Conservation (phyloP, 2,113 vertebrate genomes). For the Taurulus bubalis region DNA sequence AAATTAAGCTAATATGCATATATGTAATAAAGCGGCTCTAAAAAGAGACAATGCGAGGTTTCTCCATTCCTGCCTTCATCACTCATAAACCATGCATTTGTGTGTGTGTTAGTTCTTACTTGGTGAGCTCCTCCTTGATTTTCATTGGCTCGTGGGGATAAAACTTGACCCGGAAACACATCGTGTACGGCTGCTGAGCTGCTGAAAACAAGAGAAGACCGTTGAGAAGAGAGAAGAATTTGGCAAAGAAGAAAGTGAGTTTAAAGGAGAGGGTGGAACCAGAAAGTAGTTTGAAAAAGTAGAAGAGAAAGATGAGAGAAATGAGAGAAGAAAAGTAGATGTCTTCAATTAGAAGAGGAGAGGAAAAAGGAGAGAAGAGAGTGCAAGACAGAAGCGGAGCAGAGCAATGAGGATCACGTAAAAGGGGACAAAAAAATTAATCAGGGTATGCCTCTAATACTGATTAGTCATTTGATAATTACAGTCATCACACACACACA, state of each 20-base stretch:
- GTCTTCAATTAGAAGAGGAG: neutral
- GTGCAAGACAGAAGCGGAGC: slow-evolving; percentile 1
- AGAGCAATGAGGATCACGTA: slow-evolving; percentile 25
- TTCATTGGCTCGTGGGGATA: slow-evolving; percentile 98
- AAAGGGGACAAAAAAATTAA: slow-evolving; percentile 59
- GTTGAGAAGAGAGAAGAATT: neutral
- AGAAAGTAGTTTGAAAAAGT: neutral
- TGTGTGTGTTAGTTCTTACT: slow-evolving; percentile 80
- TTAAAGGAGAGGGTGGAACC: neutral
- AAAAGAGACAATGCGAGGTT: neutral
- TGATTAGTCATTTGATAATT: slow-evolving; percentile 66
- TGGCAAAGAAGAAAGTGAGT: neutral
- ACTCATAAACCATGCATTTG: neutral
- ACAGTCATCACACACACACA: slow-evolving; percentile 33
- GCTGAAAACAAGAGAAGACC: slow-evolving; percentile 63
- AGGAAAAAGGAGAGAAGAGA: neutral
- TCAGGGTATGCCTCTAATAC: slow-evolving; percentile 29
- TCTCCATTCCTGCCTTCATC: neutral
- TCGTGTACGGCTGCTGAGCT: slow-evolving; percentile 97
- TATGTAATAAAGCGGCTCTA: neutral
- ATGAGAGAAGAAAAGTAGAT: neutral
- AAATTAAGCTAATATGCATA: neutral
- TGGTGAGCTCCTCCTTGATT: slow-evolving; percentile 99
- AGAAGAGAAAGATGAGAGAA: neutral
- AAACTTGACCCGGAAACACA: slow-evolving; percentile 99